Evolutionary conservation across 2,797 vertebrate species (phyloP).

Genomic region (Arrhamphus sclerolepis): DNA sequence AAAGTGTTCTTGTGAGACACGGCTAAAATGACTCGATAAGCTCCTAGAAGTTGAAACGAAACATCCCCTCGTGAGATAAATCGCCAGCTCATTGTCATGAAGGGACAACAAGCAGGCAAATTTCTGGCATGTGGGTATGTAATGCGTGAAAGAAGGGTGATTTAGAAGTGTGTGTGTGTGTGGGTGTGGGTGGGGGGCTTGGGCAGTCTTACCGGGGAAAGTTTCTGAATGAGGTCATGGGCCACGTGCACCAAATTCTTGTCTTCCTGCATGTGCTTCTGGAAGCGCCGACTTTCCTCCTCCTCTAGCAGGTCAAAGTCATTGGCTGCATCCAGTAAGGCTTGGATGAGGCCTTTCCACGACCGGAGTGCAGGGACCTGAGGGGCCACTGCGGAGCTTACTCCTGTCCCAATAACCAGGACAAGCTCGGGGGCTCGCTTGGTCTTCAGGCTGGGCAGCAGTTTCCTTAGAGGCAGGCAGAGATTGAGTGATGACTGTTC

Average conservation of each 20-base stretch:
- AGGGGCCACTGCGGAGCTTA: constrained; percentile 94
- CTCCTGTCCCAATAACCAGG: constrained; percentile 94
- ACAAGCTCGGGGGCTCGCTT: constrained; percentile 93
- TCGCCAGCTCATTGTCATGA: no score
- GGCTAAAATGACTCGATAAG: constrained; percentile 17
- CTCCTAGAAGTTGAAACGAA: constrained; percentile 21
- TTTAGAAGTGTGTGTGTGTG: no score
- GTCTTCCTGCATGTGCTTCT: constrained; percentile 93
- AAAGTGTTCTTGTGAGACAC: constrained; percentile 15
- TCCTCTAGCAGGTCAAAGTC: constrained; percentile 96
- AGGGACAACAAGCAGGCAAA: constrained; percentile 15
- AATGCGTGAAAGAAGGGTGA: constrained; percentile 21
- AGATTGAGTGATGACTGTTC: constrained; percentile 37
- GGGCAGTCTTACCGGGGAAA: constrained; percentile 88
- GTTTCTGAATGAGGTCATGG: constrained; percentile 97
- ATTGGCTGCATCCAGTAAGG: constrained; percentile 92
- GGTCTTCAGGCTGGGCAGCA: constrained; percentile 94
- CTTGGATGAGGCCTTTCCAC: constrained; percentile 97
- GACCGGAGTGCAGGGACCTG: constrained; percentile 94
- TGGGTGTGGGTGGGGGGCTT: no score
- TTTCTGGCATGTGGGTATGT: constrained; percentile 30
- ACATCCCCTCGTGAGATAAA: no score
- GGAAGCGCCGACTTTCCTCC: constrained; percentile 92
- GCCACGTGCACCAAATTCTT: constrained; percentile 96
- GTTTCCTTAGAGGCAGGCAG: constrained; percentile 83